Evolutionary conservation across 2,113 vertebrate genomes (phyloP).

Genomic region (Rhadina sibilatrix): DNA sequence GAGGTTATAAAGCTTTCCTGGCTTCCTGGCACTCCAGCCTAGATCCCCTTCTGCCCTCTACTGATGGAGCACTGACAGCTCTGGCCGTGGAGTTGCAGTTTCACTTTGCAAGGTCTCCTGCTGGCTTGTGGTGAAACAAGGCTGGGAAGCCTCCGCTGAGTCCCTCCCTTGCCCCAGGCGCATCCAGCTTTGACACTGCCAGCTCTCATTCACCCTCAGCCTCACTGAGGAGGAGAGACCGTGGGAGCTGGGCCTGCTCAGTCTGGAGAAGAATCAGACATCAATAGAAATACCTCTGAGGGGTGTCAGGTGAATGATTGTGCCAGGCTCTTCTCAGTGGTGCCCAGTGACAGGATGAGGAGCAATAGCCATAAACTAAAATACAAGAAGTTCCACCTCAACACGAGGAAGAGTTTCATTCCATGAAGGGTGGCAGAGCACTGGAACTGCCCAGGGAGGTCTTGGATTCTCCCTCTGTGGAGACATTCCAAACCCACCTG

Average conservation of each 20-base stretch:
- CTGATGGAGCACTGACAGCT: neutral
- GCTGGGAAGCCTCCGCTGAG: neutral
- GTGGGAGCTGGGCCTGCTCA: neutral
- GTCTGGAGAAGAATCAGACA: neutral
- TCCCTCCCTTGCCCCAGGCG: neutral
- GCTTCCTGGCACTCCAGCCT: neutral
- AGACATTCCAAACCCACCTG: neutral
- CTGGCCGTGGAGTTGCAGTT: neutral
- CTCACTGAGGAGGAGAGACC: neutral
- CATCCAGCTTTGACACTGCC: neutral
- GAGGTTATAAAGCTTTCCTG: neutral
- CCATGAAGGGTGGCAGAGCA: neutral
- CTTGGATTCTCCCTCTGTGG: neutral
- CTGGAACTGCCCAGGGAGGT: neutral
- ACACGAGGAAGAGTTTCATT: neutral
- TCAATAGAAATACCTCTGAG: neutral
- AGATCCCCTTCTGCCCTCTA: slow-evolving; percentile 27
- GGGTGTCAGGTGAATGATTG: neutral
- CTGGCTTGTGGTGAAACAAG: neutral
- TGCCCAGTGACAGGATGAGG: neutral
- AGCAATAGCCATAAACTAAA: neutral
- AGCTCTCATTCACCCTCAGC: neutral
- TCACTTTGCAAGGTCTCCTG: neutral
- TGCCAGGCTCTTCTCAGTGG: neutral
- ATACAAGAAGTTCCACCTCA: neutral